These are phyloP conservation scores for Andrena fulva DNA, from an alignment of 2,888 invertebrate genomes.

Conservation along the genomic window DNA sequence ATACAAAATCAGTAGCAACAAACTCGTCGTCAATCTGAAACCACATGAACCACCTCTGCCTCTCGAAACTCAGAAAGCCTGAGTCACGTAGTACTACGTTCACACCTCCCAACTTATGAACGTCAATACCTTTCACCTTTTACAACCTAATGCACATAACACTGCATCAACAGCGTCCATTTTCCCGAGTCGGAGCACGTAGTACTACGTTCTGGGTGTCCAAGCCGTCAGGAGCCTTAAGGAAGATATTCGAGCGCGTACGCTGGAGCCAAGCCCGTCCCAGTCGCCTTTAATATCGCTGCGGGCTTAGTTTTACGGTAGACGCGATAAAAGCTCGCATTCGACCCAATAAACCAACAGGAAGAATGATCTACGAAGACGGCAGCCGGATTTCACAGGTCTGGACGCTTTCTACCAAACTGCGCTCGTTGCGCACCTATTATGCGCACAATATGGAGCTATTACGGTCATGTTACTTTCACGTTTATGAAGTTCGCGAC, in stretches of 20 bases:
- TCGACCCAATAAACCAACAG: background rate
- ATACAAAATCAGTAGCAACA: too few species aligned
- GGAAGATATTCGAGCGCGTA: too few species aligned
- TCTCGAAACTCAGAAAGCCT: background rate
- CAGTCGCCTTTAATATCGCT: slow-evolving; percentile 17
- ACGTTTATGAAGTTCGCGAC: slow-evolving; percentile 11
- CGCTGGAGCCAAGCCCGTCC: background rate
- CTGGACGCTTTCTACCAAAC: background rate
- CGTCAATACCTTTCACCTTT: background rate
- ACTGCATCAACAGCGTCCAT: background rate
- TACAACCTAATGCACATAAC: background rate
- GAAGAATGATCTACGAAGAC: slow-evolving; percentile 17
- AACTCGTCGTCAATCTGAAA: too few species aligned
- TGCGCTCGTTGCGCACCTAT: background rate
- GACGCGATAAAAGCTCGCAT: slow-evolving; percentile 13
- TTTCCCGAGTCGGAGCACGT: background rate
- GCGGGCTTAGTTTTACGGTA: slow-evolving; percentile 14
- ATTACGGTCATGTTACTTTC: background rate
- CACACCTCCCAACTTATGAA: too few species aligned
- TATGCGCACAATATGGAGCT: slow-evolving; percentile 1
- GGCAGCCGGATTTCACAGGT: background rate
- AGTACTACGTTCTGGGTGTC: background rate
- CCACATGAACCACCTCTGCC: too few species aligned
- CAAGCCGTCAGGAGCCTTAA: too few species aligned
- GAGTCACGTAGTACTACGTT: too few species aligned